A percentile compares a stretch with the other conserved stretches of the same genome.
These are phyloP conservation scores for Sebastes fasciatus DNA, from an alignment of 2,113 vertebrate genomes.

Conservation along the genomic window DNA sequence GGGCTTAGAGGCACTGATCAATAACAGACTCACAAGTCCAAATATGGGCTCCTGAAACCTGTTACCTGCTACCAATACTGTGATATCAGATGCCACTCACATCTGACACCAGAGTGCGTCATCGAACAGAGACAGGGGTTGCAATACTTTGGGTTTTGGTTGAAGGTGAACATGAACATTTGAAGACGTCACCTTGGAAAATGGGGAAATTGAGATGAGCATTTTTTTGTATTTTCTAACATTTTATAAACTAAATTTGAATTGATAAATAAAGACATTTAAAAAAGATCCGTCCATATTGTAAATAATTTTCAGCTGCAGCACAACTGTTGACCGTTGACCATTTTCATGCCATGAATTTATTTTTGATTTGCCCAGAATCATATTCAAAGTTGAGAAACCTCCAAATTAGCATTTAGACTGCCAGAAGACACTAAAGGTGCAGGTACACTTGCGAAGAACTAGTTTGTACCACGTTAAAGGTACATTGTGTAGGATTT, in stretches of 20 bases:
- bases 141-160: not conserved
- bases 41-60: not conserved
- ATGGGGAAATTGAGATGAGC: too few relatives aligned
- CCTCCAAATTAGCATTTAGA: not conserved
- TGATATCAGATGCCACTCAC: not conserved
- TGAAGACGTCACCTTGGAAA: not conserved
- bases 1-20: slow-evolving; percentile 27
- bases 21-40: slow-evolving; percentile 9
- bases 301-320: not conserved
- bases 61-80: not conserved
- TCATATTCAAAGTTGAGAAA: not conserved
- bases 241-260: not conserved
- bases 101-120: not conserved
- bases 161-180: not conserved
- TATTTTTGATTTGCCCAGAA: not conserved
- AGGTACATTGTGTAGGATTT: too few relatives aligned
- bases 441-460: not conserved
- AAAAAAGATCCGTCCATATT: not conserved
- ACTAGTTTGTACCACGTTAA: not conserved
- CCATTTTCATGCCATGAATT: not conserved
- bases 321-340: not conserved
- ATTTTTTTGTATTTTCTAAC: not conserved
- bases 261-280: not conserved
- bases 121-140: not conserved
- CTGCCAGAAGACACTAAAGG: not conserved